These are phyloP conservation scores for Ctenicera cuprea DNA, from an alignment of 2,888 invertebrate species.

Conservation along the genomic window DNA sequence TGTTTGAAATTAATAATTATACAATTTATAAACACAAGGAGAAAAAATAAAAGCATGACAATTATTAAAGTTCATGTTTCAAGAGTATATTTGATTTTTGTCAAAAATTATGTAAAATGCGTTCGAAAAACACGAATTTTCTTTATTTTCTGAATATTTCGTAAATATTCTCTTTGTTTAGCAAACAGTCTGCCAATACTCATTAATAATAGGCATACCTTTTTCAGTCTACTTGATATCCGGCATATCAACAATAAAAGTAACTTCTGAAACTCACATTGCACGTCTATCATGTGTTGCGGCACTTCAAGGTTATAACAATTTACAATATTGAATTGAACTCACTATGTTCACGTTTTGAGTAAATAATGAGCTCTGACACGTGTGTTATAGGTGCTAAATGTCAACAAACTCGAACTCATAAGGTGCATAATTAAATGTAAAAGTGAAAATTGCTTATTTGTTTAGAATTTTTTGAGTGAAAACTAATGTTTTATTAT, in stretches of 20 bases:
- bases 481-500: neutral
- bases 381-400: constrained; percentile 4
- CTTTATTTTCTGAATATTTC: no score
- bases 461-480: neutral
- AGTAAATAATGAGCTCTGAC: neutral
- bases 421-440: no score
- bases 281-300: constrained; percentile 4
- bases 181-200: no score
- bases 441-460: no score
- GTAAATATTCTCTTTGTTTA: no score
- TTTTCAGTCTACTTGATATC: neutral
- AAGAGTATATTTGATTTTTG: no score
- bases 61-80: no score
- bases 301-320: constrained; percentile 33
- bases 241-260: constrained; percentile 12
- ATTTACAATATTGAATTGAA: constrained; percentile 26
- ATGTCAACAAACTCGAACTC: constrained; percentile 9
- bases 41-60: no score
- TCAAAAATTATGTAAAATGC: no score
- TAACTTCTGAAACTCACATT: constrained; percentile 12
- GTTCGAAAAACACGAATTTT: no score
- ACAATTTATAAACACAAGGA: no score
- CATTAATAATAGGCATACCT: neutral
- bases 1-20: no score
- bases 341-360: constrained; percentile 14